These are phyloP conservation scores for Thysanoteuthis rhombus DNA, from an alignment of 2,888 invertebrate genomes.

Conservation along the genomic window DNA sequence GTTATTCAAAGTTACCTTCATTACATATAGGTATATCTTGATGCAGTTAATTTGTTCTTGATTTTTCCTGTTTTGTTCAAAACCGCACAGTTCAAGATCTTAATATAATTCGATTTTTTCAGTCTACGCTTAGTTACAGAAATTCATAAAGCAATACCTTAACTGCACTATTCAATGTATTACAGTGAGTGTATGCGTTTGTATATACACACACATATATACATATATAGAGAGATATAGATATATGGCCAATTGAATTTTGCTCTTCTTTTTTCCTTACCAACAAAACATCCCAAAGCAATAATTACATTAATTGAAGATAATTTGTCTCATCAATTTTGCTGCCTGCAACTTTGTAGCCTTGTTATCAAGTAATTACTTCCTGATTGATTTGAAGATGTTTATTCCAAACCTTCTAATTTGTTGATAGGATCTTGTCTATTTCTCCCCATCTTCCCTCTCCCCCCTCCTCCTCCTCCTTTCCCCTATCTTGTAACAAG, in stretches of 20 bases:
- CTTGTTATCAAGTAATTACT: neutral
- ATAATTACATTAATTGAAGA: conserved; percentile 12
- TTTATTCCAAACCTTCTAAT: conserved; percentile 12
- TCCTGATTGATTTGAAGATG: neutral
- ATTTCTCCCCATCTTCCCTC: neutral
- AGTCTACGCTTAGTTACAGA: no score
- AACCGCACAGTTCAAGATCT: no score
- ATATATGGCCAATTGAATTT: neutral
- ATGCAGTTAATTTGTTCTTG: no score
- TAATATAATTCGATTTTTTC: no score
- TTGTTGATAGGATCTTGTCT: neutral
- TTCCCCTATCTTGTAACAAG: neutral
- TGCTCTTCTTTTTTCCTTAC: neutral
- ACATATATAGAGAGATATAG: neutral
- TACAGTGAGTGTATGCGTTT: neutral
- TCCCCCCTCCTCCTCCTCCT: neutral
- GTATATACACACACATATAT: neutral
- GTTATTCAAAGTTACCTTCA: neutral
- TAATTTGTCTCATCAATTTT: neutral
- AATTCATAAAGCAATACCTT: no score
- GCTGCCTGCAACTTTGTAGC: neutral
- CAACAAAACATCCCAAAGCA: neutral
- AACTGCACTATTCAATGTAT: no score
- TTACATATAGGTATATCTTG: no score
- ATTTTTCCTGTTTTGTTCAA: no score